Conservation (phyloP, 2,113 vertebrate species). For the Columba janthina region DNA sequence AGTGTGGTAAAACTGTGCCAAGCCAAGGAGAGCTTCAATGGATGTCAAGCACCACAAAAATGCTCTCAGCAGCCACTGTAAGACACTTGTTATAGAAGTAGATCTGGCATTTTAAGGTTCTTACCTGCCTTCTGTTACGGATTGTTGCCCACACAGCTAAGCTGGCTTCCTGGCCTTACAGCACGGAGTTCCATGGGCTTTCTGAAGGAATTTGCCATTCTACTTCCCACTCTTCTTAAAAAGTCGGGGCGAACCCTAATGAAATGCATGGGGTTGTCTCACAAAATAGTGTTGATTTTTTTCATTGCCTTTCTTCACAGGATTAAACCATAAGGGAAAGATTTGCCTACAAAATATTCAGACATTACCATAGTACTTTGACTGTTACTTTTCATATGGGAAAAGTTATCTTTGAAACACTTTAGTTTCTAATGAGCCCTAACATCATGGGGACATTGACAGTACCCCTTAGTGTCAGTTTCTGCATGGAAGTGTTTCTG, state of each 20-base stretch:
- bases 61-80: background rate
- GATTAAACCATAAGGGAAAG: background rate
- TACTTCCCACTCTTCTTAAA: background rate
- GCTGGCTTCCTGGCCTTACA: background rate
- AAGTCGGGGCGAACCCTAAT: fast-evolving
- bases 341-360: background rate
- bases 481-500: background rate
- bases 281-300: background rate
- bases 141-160: background rate
- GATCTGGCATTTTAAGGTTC: background rate
- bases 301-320: background rate
- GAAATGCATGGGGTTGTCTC: background rate
- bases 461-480: background rate
- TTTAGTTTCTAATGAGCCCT: background rate
- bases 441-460: background rate
- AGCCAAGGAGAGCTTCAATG: background rate
- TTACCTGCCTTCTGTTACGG: background rate
- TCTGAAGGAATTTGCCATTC: background rate
- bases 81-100: background rate
- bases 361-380: background rate
- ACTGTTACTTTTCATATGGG: background rate
- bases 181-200: background rate
- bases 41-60: background rate
- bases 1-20: background rate
- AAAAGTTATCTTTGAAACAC: background rate